phyloP scores from a whole-genome alignment of 2,113 vertebrate genomes.

The Phalacrocorax brasilianus region DNA sequence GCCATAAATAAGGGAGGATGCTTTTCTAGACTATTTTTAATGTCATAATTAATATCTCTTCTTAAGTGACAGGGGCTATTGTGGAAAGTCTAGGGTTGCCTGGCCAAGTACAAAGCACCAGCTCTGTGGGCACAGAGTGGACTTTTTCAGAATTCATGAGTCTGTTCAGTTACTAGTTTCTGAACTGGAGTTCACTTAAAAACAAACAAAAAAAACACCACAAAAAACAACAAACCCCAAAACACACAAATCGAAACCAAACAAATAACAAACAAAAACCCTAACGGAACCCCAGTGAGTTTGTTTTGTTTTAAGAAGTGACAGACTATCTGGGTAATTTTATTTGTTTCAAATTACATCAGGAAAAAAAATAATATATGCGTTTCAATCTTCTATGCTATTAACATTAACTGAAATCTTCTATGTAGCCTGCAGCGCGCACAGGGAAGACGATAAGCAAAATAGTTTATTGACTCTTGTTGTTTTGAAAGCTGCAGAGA shows the following conservation, averaged over 20 bases:
- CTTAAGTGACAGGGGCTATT: background rate
- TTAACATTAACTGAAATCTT: background rate
- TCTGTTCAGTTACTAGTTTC: background rate
- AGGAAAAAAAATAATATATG: background rate
- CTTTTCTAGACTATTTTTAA: background rate
- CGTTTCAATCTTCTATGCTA: background rate
- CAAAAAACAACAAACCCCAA: no score
- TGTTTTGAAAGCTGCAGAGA: background rate
- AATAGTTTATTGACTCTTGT: background rate
- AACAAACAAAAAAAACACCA: background rate
- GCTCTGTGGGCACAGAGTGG: background rate
- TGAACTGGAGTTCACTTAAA: background rate
- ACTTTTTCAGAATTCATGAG: background rate
- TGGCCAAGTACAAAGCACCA: background rate
- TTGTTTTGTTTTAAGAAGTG: background rate
- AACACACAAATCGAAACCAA: background rate
- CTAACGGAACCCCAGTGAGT: background rate
- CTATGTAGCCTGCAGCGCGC: background rate
- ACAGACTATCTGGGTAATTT: background rate
- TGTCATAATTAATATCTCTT: background rate
- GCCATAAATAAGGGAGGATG: background rate
- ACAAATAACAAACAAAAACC: background rate
- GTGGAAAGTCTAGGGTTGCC: background rate
- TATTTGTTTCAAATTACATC: background rate
- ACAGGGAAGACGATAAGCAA: background rate